A percentile compares a stretch with the other conserved stretches of the same genome.
These are phyloP conservation scores for Nothobranchius kuhntae DNA, from an alignment of 2,113 vertebrate genomes.

Conservation along the genomic window DNA sequence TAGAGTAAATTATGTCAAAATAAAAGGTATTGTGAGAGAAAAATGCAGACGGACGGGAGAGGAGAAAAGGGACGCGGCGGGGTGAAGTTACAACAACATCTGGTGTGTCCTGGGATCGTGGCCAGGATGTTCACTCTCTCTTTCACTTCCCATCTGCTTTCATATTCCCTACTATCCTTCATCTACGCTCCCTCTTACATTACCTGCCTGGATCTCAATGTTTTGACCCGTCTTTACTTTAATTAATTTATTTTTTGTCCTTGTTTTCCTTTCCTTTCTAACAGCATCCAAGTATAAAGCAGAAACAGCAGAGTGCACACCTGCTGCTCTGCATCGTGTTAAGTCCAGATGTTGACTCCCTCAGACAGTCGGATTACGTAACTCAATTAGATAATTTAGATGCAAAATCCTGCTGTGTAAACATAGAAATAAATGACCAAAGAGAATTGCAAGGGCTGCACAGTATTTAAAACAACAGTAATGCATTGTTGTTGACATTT, in stretches of 20 bases:
- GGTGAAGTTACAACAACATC: constrained; percentile 85
- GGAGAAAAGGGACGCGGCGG: constrained; percentile 54
- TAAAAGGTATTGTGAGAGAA: background rate
- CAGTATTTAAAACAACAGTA: too few relatives aligned
- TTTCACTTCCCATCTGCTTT: constrained; percentile 72
- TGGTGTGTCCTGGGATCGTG: constrained; percentile 80
- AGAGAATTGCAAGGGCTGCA: too few relatives aligned
- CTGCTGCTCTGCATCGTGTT: background rate
- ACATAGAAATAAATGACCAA: background rate
- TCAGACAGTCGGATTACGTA: constrained; percentile 6
- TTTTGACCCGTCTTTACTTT: constrained; percentile 18
- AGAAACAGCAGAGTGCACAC: background rate
- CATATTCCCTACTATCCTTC: constrained; percentile 48
- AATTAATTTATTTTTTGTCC: background rate
- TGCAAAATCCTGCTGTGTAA: background rate
- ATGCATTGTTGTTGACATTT: too few relatives aligned
- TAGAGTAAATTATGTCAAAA: too few relatives aligned
- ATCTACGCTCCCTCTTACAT: constrained; percentile 33
- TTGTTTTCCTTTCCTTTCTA: background rate
- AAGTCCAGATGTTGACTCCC: constrained; percentile 6
- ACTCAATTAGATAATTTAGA: background rate
- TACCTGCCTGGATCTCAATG: constrained; percentile 30
- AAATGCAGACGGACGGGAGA: background rate
- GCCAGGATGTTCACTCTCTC: constrained; percentile 68
- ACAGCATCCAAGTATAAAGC: background rate